phyloP scores from a whole-genome alignment of 2,797 vertebrate species.

The Eleutherodactylus coqui region DNA sequence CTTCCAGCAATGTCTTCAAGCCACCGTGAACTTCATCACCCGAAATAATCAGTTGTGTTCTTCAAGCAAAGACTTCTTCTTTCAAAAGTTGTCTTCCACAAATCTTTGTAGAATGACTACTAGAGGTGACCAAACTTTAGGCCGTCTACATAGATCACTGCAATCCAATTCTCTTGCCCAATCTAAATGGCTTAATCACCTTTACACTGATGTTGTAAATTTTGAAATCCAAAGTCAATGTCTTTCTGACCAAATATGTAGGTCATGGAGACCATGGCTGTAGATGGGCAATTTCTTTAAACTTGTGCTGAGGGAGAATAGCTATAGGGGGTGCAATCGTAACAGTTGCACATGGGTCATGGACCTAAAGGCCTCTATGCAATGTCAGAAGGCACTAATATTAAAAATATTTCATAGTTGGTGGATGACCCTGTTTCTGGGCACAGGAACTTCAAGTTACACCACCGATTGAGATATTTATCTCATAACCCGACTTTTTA shows the following conservation, averaged over 20 bases:
- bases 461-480: too few species aligned
- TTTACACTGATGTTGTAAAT: neutral
- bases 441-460: too few species aligned
- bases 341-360: neutral
- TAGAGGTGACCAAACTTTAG: neutral
- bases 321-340: too few species aligned
- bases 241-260: neutral
- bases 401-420: too few species aligned
- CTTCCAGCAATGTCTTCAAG: slow-evolving; percentile 34
- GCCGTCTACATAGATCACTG: neutral
- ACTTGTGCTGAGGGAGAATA: neutral
- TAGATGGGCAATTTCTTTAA: neutral
- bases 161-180: neutral
- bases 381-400: neutral
- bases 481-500: too few species aligned
- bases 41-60: neutral
- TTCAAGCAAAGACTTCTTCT: slow-evolving; percentile 1
- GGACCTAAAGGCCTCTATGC: neutral
- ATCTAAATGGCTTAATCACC: neutral
- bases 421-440: too few species aligned
- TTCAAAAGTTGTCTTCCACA: neutral
- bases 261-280: slow-evolving; percentile 49
- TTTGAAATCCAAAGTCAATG: neutral
- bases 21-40: slow-evolving; percentile 18
- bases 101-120: neutral